These are phyloP conservation scores for Aplocera efformata DNA, from an alignment of 2,888 invertebrate genomes.

Conservation along the genomic window DNA sequence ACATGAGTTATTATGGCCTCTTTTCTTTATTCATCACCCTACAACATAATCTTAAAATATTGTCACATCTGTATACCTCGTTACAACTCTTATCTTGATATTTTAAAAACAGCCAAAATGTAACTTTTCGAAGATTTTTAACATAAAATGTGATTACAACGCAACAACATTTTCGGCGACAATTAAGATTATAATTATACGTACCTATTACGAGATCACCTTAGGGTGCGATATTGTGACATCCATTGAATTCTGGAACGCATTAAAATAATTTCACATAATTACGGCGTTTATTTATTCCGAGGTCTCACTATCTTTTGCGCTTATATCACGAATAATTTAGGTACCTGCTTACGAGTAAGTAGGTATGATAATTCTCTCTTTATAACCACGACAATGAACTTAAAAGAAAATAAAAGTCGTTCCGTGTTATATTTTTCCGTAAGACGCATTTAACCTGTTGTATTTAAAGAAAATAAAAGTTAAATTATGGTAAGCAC, in stretches of 20 bases:
- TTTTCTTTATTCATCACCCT: too few species aligned
- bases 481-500: conserved; percentile 14
- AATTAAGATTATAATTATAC: conserved; percentile 40
- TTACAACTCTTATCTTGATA: too few species aligned
- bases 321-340: conserved; percentile 47
- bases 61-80: too few species aligned
- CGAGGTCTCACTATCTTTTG: conserved; percentile 62
- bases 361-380: conserved; percentile 19
- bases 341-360: conserved; percentile 26
- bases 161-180: conserved; percentile 39
- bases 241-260: conserved; percentile 69
- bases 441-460: conserved; percentile 29
- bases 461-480: conserved; percentile 26
- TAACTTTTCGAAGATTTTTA: not conserved
- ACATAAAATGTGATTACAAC: conserved; percentile 31
- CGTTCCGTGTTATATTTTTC: conserved; percentile 59
- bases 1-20: too few species aligned
- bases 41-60: too few species aligned
- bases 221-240: conserved; percentile 66
- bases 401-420: conserved; percentile 62
- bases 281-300: conserved; percentile 72
- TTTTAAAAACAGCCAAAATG: too few species aligned
- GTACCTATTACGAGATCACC: conserved; percentile 56
- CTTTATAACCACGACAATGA: conserved; percentile 54
- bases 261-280: conserved; percentile 78